Conservation (phyloP, 2,113 vertebrate species). For the Nothocercus nigrocapillus region DNA sequence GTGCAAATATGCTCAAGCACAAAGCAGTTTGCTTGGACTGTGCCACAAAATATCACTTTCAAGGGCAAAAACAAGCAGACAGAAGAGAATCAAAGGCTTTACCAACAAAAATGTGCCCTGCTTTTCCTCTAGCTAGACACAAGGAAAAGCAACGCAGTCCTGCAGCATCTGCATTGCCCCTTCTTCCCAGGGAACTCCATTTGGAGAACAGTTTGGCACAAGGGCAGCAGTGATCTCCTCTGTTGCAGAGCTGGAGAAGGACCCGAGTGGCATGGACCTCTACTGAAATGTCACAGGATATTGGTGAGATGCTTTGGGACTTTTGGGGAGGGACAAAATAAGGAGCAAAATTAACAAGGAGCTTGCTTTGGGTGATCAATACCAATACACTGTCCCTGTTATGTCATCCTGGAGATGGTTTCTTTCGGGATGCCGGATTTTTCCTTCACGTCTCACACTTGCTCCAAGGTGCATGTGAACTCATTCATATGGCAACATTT, state of each 20-base stretch:
- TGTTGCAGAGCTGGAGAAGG: not conserved
- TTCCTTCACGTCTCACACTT: not conserved
- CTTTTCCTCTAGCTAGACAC: not conserved
- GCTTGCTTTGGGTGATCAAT: not conserved
- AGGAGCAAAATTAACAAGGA: not conserved
- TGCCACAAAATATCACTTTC: not conserved
- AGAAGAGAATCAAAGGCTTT: not conserved
- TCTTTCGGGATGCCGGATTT: not conserved
- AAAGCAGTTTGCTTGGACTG: not conserved
- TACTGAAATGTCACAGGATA: not conserved
- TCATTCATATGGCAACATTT: not conserved
- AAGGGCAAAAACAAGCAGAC: not conserved
- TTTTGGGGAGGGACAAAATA: not conserved
- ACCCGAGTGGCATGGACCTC: not conserved
- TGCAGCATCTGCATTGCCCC: not conserved
- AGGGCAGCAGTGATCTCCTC: not conserved
- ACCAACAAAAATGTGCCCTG: not conserved
- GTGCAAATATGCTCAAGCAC: not conserved
- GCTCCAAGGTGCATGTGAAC: not conserved
- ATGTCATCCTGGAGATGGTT: not conserved
- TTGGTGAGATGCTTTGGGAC: not conserved
- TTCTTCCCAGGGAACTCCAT: rapidly evolving
- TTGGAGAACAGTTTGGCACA: not conserved
- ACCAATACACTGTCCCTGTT: not conserved
- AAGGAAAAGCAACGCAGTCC: not conserved